phyloP scores from a whole-genome alignment of 2,797 vertebrate species.

The Momotus momota region DNA sequence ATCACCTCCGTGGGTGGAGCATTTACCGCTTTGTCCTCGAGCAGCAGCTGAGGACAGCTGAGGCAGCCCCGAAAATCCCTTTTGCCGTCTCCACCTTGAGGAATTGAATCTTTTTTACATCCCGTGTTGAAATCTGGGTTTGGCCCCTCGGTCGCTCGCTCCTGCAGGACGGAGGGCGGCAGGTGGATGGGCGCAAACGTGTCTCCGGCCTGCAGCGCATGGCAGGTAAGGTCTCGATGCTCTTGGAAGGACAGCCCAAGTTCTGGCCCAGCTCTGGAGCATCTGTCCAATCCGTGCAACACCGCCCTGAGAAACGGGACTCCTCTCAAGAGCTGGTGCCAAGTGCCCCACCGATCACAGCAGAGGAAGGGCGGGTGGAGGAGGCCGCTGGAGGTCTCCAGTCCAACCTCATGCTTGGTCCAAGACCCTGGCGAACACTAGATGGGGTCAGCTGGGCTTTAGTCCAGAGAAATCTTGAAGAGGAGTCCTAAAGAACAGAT shows the following conservation, averaged over 20 bases:
- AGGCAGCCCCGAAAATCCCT: background rate
- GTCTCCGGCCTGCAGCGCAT: no score
- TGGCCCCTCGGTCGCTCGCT: fast-evolving
- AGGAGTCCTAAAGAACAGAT: no score
- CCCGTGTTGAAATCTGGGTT: no score
- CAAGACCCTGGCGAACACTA: background rate
- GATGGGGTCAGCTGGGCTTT: background rate
- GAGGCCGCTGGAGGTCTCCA: background rate
- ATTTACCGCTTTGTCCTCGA: background rate
- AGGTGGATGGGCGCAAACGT: fast-evolving
- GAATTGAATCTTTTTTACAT: no score
- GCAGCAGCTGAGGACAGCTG: fast-evolving
- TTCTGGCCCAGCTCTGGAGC: no score
- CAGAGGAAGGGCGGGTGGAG: background rate
- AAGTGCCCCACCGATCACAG: background rate
- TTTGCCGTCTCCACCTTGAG: no score
- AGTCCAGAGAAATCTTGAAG: background rate
- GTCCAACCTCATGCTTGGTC: background rate
- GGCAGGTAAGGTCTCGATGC: no score
- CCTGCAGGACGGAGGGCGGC: background rate
- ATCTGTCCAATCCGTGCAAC: no score
- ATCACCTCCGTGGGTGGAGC: background rate
- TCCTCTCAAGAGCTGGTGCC: no score
- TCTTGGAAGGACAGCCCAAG: no score
- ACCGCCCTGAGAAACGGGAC: no score